Base-by-base conservation (phyloP, 2,113 vertebrate species). In the Oreochromis tanganicae region DNA sequence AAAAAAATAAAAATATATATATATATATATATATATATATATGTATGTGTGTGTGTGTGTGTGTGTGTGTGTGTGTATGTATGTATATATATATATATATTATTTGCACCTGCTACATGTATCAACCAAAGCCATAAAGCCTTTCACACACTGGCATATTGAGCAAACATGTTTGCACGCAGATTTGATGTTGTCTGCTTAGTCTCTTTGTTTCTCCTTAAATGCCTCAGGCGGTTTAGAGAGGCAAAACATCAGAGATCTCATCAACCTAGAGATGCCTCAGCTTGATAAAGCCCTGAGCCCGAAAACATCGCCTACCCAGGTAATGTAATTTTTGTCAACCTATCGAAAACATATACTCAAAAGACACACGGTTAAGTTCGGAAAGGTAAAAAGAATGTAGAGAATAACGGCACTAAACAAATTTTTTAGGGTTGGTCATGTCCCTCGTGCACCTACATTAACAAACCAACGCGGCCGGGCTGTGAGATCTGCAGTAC, bases 401-500 rank as follows among this genome's bases (percentile, higher is more conserved):
- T 50, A 27, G 46, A 61, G 71, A 54, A 16, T 87, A 27, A 86
- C 61, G 34, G 1, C 8, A 5, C 38, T 29, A 4, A 43, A 78
- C 32, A 46, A 13, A 78, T 7, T 55, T 55, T 59, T 78, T 9
- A 88, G 57, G 97, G 98, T 82, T 99, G 98, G 97, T 61, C 98
- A 0, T 99, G 98, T 6, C 97, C 97, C 0, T 97, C 97, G 7
- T 99, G 98, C 83, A 99, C 98, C 2, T 99, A 97, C 94, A 97
- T 99, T 90, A 99, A 99, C 87, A 96, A 97, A 83, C 97, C 97
- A 1, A 96, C 96, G 0, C 96, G 98, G 2, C 98, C 98, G 0
- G 98, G 98, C 86, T 99, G 98, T 54, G 98, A 99, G 95, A 98
- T 99, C 95, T 99, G 98, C 94, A 97, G 97, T 80, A 92, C 96